Evolutionary conservation across 2,888 invertebrate species (phyloP).

Genomic region (Brachyptera putata): DNA sequence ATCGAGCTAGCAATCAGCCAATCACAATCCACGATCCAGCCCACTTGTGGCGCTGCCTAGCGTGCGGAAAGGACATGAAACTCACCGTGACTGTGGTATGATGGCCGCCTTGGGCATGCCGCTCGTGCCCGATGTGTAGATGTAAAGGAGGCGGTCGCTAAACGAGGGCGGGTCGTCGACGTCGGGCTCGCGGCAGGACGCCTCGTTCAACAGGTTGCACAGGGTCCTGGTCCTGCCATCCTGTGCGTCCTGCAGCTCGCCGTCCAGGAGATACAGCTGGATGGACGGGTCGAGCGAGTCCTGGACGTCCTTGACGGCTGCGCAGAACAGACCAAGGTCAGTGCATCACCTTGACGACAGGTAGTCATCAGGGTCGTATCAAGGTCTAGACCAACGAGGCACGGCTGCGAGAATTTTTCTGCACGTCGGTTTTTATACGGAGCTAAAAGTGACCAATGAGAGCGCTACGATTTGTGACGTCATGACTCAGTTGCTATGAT

Average conservation of each 20-base stretch:
- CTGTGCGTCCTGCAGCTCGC: slow-evolving; percentile 36
- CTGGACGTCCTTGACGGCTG: slow-evolving; percentile 43
- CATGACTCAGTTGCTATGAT: too few relatives aligned
- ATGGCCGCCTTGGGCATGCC: slow-evolving; percentile 96
- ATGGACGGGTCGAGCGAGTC: slow-evolving; percentile 36
- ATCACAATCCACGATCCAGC: too few relatives aligned
- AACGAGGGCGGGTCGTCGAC: slow-evolving; percentile 40
- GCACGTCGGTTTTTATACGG: too few relatives aligned
- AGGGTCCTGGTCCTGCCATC: slow-evolving; percentile 28
- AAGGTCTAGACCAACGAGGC: too few relatives aligned
- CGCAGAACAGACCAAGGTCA: slow-evolving; percentile 39
- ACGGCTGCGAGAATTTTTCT: too few relatives aligned
- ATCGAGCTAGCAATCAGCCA: too few relatives aligned
- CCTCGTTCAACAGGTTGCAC: background rate
- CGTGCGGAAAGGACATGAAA: too few relatives aligned
- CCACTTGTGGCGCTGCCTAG: too few relatives aligned
- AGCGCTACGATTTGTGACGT: too few relatives aligned
- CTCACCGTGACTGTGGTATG: slow-evolving; percentile 72
- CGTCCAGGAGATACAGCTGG: background rate
- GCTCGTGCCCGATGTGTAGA: slow-evolving; percentile 94
- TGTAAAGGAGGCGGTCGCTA: slow-evolving; percentile 73
- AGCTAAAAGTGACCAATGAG: too few relatives aligned
- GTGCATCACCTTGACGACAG: background rate
- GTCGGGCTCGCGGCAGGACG: background rate
- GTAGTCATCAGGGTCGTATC: too few relatives aligned